Evolutionary conservation across 2,113 vertebrate genomes (phyloP).

Genomic region (Lagenorhynchus albirostris): DNA sequence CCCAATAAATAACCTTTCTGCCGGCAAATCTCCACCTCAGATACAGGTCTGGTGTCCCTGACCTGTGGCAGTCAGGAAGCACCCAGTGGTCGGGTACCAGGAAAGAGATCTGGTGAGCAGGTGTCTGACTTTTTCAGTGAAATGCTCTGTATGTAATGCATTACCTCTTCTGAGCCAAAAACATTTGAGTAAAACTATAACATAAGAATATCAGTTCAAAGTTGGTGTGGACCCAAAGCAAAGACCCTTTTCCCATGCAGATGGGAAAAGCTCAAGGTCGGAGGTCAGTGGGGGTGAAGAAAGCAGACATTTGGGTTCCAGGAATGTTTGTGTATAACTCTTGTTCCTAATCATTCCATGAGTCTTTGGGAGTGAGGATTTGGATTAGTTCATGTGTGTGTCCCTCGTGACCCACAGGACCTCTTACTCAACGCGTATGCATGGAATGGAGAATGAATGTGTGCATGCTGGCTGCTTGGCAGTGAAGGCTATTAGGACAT

Average conservation of each 20-base stretch:
- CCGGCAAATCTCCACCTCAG: not conserved
- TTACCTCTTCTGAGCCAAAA: not conserved
- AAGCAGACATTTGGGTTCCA: not conserved
- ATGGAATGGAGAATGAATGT: fast-evolving
- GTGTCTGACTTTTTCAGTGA: not conserved
- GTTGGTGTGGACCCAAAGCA: not conserved
- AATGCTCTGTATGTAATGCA: not conserved
- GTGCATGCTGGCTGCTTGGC: fast-evolving
- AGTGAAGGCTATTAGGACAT: too few species aligned
- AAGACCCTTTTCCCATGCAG: not conserved
- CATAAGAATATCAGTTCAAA: not conserved
- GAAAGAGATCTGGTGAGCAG: not conserved
- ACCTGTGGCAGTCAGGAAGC: not conserved
- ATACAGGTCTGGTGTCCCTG: not conserved
- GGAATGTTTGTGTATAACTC: too few species aligned
- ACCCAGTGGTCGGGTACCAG: not conserved
- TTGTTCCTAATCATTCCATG: not conserved
- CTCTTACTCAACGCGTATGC: fast-evolving
- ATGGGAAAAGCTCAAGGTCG: not conserved
- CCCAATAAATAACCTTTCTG: not conserved
- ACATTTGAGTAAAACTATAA: not conserved
- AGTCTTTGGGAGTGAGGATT: not conserved
- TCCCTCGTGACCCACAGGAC: not conserved
- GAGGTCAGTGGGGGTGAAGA: not conserved
- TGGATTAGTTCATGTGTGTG: not conserved